Evolutionary conservation across 53 echinoderm and acorn worm species (phyloP).

Genomic region (Mesocentrotus franciscanus): DNA sequence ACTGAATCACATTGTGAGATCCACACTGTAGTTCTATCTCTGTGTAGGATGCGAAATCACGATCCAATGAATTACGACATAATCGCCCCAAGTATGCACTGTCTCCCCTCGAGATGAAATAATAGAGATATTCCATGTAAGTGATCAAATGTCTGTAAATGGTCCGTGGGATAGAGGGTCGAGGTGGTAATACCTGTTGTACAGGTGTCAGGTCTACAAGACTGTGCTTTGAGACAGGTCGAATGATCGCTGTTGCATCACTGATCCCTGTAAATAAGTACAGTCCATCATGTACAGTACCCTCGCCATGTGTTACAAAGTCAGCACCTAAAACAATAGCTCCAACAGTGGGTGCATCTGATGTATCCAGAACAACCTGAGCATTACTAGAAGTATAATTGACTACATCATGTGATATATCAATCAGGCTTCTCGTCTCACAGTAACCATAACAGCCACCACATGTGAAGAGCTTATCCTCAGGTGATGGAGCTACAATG

Average conservation of each 20-base stretch:
- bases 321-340: conserved; percentile 22
- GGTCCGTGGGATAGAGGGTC: too few relatives aligned
- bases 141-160: background rate
- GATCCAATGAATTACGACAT: conserved; percentile 30
- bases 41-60: background rate
- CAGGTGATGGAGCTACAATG: conserved; percentile 53
- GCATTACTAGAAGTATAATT: background rate
- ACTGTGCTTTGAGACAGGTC: background rate
- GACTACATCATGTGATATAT: conserved; percentile 25
- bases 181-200: background rate
- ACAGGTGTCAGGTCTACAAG: background rate
- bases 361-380: background rate
- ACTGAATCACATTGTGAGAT: too few relatives aligned
- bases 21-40: too few relatives aligned
- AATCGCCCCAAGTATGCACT: background rate
- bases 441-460: conserved; percentile 56
- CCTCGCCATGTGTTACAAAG: background rate
- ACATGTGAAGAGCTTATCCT: conserved; percentile 41
- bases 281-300: background rate
- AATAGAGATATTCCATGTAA: background rate
- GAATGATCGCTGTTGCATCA: background rate
- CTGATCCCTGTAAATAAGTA: conserved; percentile 54
- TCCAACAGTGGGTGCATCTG: conserved; percentile 31
- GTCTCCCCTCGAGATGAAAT: background rate
- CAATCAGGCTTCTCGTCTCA: conserved; percentile 63